Evolutionary conservation across 2,113 vertebrate species (phyloP).

Genomic region (Neopipo cinnamomea): DNA sequence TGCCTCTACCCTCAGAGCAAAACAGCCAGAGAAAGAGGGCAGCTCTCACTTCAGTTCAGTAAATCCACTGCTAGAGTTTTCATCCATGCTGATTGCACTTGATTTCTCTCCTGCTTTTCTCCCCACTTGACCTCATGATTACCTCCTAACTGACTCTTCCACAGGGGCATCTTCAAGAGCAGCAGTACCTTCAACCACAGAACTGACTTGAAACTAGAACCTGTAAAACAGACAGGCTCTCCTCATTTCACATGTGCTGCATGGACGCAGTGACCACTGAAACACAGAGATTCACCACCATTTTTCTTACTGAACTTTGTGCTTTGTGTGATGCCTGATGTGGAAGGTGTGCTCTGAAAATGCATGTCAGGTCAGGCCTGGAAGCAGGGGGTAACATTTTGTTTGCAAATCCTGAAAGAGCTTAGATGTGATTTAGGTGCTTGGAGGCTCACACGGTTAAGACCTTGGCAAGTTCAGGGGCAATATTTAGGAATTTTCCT

Average conservation of each 20-base stretch:
- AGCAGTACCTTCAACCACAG: neutral
- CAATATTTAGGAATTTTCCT: slow-evolving; percentile 59
- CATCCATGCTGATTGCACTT: neutral
- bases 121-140: neutral
- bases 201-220: neutral
- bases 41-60: neutral
- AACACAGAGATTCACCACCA: neutral
- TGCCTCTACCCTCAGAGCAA: neutral
- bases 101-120: neutral
- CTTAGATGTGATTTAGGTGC: slow-evolving; percentile 53
- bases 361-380: slow-evolving; percentile 48
- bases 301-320: neutral
- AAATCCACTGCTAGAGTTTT: neutral
- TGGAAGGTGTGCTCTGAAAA: neutral
- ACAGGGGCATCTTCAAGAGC: neutral
- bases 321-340: neutral
- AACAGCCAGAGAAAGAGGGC: neutral
- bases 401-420: slow-evolving; percentile 14
- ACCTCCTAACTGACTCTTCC: neutral
- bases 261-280: neutral
- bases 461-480: slow-evolving; percentile 51
- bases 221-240: neutral
- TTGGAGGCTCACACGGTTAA: neutral
- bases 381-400: neutral
- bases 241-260: neutral